Evolutionary conservation across 2,797 vertebrate species (phyloP).

Genomic region (Sus cebifrons): DNA sequence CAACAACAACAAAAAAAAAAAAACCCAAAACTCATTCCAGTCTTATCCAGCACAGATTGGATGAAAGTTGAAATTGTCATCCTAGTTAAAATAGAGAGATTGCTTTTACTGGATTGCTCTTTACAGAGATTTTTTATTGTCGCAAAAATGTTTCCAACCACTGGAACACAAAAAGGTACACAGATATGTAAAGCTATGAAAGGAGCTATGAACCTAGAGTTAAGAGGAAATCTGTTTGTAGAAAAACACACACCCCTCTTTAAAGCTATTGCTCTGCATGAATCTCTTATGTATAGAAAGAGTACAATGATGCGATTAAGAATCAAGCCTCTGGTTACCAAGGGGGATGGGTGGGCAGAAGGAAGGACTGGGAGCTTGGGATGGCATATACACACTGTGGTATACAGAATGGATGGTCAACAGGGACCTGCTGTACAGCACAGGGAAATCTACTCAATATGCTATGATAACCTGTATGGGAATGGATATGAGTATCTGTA

Average conservation of each 20-base stretch:
- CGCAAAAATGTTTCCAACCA: constrained; percentile 70
- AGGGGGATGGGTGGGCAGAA: too few species aligned
- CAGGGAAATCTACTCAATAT: too few species aligned
- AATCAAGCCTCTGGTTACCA: neutral
- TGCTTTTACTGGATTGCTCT: constrained; percentile 30
- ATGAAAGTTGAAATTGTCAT: constrained; percentile 75
- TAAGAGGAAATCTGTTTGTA: constrained; percentile 19
- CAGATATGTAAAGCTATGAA: constrained; percentile 9
- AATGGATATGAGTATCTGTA: too few species aligned
- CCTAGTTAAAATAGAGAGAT: constrained; percentile 70
- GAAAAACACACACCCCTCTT: neutral
- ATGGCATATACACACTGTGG: too few species aligned
- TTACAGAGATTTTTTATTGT: constrained; percentile 58
- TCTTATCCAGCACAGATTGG: neutral
- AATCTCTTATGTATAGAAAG: neutral
- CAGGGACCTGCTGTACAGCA: too few species aligned
- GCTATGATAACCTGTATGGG: too few species aligned
- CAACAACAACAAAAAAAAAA: too few species aligned
- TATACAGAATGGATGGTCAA: too few species aligned
- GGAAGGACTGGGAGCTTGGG: too few species aligned
- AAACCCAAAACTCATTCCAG: too few species aligned
- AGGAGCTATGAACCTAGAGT: neutral
- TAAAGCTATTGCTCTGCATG: neutral
- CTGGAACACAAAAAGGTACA: constrained; percentile 56
- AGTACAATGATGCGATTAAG: constrained; percentile 38